These are phyloP conservation scores for Panagrolaimus sp. DNA, from an alignment of 1,140 invertebrate species.

Conservation along the genomic window DNA sequence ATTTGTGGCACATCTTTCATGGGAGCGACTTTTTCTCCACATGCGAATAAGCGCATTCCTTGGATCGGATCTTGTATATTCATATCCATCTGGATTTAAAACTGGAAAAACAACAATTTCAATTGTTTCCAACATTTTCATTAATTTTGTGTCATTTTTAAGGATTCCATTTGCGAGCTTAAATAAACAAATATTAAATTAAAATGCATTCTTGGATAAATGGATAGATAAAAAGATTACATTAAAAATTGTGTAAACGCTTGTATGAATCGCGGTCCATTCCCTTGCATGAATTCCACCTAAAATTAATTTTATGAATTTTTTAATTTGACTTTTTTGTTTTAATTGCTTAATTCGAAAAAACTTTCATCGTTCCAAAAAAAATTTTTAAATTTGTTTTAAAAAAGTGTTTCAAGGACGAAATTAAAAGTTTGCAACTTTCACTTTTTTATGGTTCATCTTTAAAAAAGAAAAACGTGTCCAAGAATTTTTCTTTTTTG, in stretches of 20 bases:
- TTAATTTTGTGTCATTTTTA: slow-evolving; percentile 56
- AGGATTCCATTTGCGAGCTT: slow-evolving; percentile 43
- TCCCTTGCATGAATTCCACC: slow-evolving; percentile 38
- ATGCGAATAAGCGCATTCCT: slow-evolving; percentile 44
- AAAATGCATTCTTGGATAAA: no score
- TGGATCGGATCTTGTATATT: slow-evolving; percentile 57
- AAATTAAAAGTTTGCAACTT: no score
- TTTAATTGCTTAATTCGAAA: no score
- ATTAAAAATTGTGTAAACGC: slow-evolving; percentile 59
- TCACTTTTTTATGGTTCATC: no score
- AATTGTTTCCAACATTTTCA: slow-evolving; percentile 56
- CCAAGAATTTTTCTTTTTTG: no score
- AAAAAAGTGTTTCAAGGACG: no score
- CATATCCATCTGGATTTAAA: slow-evolving; percentile 68
- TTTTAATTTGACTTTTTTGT: slow-evolving; percentile 13
- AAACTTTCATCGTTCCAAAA: no score
- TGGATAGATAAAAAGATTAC: slow-evolving; percentile 27
- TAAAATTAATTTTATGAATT: neutral
- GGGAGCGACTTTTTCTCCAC: slow-evolving; percentile 55
- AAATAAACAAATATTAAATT: slow-evolving; percentile 17
- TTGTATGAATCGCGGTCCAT: slow-evolving; percentile 58
- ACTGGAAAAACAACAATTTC: slow-evolving; percentile 68
- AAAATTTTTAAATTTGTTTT: no score
- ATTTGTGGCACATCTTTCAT: slow-evolving; percentile 45
- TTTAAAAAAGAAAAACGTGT: no score